These are phyloP conservation scores for Dasyprocta punctata DNA, from an alignment of 2,113 vertebrate genomes.

Conservation along the genomic window DNA sequence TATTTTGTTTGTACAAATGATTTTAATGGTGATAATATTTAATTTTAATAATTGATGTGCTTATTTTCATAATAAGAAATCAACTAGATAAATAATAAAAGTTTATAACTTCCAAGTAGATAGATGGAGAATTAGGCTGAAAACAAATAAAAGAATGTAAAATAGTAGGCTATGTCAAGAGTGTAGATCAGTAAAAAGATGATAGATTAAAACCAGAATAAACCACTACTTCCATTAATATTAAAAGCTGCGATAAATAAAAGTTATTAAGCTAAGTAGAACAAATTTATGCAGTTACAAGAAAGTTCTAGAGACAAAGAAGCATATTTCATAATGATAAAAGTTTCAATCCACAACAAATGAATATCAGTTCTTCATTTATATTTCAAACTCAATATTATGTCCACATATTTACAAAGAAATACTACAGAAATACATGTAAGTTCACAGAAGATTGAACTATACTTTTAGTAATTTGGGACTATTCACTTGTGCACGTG, in stretches of 20 bases:
- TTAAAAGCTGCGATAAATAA: not conserved
- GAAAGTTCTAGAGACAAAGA: not conserved
- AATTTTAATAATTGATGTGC: not conserved
- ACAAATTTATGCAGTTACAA: not conserved
- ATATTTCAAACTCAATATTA: not conserved
- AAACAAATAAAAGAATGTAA: not conserved
- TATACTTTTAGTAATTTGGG: not conserved
- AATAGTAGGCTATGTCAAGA: not conserved
- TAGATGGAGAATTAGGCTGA: not conserved
- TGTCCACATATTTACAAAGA: not conserved
- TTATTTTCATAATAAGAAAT: not conserved
- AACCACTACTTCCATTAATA: not conserved
- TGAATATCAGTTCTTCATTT: not conserved
- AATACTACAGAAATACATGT: not conserved
- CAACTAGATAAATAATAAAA: not conserved
- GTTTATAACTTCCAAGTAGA: not conserved
- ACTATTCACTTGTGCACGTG: not conserved
- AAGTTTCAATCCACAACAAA: not conserved
- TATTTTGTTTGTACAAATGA: not conserved
- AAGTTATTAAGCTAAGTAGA: not conserved
- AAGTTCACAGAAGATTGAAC: not conserved
- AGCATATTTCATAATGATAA: not conserved
- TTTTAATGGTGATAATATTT: not conserved
- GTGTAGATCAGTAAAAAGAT: not conserved
- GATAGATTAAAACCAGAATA: not conserved